Evolutionary conservation across 2,888 invertebrate genomes (phyloP), one percentile per base, ranked within the genome.

Genomic region (Cephus runcator): DNA sequence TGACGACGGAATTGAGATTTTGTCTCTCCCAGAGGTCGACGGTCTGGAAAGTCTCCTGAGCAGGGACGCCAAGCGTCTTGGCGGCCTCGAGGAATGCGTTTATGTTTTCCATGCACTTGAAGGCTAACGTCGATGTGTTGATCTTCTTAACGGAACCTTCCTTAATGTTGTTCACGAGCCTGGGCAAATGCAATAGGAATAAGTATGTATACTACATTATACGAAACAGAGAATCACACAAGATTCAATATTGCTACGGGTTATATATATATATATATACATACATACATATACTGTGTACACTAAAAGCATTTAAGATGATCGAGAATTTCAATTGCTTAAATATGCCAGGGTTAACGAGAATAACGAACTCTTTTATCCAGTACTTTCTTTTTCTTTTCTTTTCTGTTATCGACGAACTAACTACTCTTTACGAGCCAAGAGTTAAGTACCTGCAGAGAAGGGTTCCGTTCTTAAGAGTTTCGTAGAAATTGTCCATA

Each of bases 101-200:
- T 87, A 99, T 99, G 92, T 99, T 99, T 93, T 99, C 99, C 99
- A 99, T 99, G 92, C 98, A 98, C 90, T 98, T 98, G 93, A 99
- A 99, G 80, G 97, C 98, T 95, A 98, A 96, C 89, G 95, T 95
- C 79, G 96, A 96, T 56, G 91, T 91, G 92, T 99, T 98, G 86
- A 99, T 95, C 93, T 98, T 98, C 93, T 98, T 98, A 79, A 99
- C 95, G 77, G 95, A 94, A 73, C 96, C 97, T 0, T 97, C 95
- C 90, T 97, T 95, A 87, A 99, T 94, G 84, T 94, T 94, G 92
- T 99, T 99, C 35, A 95, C 96, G 87, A 98, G 92, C 91, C 97
- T 97, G 92, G 33, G 93, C 93, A 79, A 78, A 82, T 82, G 71
- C 12, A 71, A n/a, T 4, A 82, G 80, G 69, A 23, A 76, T 73